Evolutionary conservation across 2,113 vertebrate genomes (phyloP), one percentile per base, ranked within the genome.

Genomic region (Zosterops hypoxanthus): DNA sequence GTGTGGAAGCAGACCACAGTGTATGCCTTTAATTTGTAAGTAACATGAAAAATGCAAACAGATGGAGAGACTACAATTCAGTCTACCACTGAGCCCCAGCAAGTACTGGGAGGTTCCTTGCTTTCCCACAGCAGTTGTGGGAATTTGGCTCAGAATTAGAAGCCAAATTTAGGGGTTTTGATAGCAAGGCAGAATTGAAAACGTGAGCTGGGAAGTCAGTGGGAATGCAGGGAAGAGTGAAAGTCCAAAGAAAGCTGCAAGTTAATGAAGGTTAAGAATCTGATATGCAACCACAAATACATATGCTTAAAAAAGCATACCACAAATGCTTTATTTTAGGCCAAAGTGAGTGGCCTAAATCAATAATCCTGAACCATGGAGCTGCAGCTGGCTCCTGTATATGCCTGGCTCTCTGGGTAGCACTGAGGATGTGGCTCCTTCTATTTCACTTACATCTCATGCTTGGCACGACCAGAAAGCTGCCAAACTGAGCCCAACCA

Each of bases 281-380:
- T 0, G 0, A 60, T 79, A 82, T 6, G 14, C 28, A 87, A 69
- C 86, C 86, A 85, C 39, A 65, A 91, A 90, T 61, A 70, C 14
- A 65, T 69, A 63, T 16, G 59, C 31, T 91, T 82, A 72, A 65
- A 91, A 87, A 94, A 91, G 55, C 47, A 59, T 33, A 68, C 65
- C 55, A 59, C 66, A 92, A 82, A 82, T 55, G 29, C 41, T 94
- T 84, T 72, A 79, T 89, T 94, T 85, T 79, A 82, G 66, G 72
- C 34, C 69, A 92, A 41, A 46, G n/a, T 49, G 26, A 92, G 26
- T 29, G 42, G 60, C 25, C 69, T 78, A 72, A 81, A 79, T 31
- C 71, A 64, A 83, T 76, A 79, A 60, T 69, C 65, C 61, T 57
- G 44, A 85, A 85, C 21, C 23, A 24, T 5, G 11, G 36, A 87